Evolutionary conservation across 2,888 invertebrate genomes (phyloP), one percentile per base, ranked within the genome.

Genomic region (Melolontha melolontha): DNA sequence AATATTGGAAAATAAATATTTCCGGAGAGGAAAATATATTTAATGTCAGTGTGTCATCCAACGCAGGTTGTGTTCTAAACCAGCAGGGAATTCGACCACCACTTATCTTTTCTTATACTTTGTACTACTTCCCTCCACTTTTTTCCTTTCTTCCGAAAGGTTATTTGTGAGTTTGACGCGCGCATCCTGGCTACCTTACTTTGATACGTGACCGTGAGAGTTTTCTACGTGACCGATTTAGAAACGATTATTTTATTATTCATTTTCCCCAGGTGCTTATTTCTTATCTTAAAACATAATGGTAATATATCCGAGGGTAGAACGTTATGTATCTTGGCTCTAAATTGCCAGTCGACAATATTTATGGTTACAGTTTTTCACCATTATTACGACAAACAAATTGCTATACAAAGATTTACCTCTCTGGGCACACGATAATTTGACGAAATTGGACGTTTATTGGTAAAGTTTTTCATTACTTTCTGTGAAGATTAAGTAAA

Each of bases 221-320:
- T 67, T 62, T 42, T 52, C 50, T 55, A 74, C 73, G 73, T 74
- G 73, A 74, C 71, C 73, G 73, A 72, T 74, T 71, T 72, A 54
- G 71, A 71, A 72, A 70, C 72, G 72, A 72, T 74, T 72, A 74
- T 74, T 71, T 72, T 72, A 73, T 72, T 74, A 74, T 72, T 72
- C 70, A 67, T 67, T 67, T 62, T 63, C 68, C 64, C 66, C 47
- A 41, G 49, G 63, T 16, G 44, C 63, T 52, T 64, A 34, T 44
- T 64, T 50, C 52, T 64, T 64, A 64, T 64, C 64, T 52, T 16
- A 42, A 64, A 64, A 52, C 29, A 52, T 64, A 52, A 52, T 64
- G 52, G 64, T 55, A 55, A 55, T 55, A 41, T 55, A 55, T 55
- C 51, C 51, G 34, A 12, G 50, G 11, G 10, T 7, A n/a, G 12